phyloP scores from a whole-genome alignment of 2,888 invertebrate species.

The Nasonia oneida region DNA sequence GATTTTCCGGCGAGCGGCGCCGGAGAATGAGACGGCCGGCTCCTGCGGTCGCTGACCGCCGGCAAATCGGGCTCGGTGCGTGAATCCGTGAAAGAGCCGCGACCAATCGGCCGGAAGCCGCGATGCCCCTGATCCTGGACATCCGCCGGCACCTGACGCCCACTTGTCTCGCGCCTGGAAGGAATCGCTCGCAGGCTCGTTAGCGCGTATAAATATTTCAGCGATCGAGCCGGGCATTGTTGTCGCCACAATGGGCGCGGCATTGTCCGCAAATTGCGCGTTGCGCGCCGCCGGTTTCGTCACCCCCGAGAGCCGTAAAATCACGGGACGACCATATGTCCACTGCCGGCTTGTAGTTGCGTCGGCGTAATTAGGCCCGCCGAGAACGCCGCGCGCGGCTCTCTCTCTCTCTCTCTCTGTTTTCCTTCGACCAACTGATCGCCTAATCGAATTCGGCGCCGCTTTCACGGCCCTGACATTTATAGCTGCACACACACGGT shows the following conservation, averaged over 20 bases:
- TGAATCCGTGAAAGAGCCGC: conserved; percentile 35
- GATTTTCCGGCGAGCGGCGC: neutral
- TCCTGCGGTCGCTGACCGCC: too few relatives aligned
- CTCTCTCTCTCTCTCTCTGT: neutral
- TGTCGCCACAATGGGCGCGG: conserved; percentile 67
- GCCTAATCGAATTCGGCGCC: neutral
- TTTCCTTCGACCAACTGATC: neutral
- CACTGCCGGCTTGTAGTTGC: too few relatives aligned
- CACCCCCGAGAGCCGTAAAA: neutral
- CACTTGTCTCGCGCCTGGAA: neutral
- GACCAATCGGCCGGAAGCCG: conserved; percentile 34
- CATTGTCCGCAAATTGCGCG: conserved; percentile 72
- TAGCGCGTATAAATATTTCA: conserved; percentile 67
- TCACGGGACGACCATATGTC: conserved; percentile 13
- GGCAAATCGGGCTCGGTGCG: conserved; percentile 19
- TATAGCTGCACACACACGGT: too few relatives aligned
- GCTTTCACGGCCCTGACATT: neutral
- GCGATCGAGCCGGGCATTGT: conserved; percentile 64
- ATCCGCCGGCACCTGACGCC: conserved; percentile 74
- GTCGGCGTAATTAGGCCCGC: neutral
- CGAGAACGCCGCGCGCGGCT: too few relatives aligned
- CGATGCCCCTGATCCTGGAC: conserved; percentile 68
- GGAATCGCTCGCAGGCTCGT: conserved; percentile 14
- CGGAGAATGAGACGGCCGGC: too few relatives aligned
- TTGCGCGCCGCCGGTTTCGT: conserved; percentile 52